phyloP scores from a whole-genome alignment of 2,113 vertebrate species.

The Hippocampus mohnikei region DNA sequence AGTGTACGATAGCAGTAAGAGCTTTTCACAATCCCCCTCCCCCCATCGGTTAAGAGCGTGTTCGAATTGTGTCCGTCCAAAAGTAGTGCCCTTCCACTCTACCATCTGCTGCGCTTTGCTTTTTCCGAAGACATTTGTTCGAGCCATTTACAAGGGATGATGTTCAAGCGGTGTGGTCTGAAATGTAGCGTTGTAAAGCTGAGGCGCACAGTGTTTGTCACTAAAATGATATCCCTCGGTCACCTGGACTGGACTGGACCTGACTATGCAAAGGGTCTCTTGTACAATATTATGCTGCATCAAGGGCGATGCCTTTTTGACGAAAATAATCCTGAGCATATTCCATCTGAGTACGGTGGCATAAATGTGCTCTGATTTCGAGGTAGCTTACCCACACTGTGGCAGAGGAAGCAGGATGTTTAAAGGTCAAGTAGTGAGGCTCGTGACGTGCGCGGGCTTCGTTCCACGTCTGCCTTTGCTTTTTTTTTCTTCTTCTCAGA shows the following conservation, averaged over 20 bases:
- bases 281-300: no score
- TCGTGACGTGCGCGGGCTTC: conserved; percentile 13
- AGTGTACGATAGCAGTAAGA: conserved; percentile 23
- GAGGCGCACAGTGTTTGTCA: neutral
- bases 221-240: neutral
- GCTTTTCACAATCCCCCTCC: conserved; percentile 1
- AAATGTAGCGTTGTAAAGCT: neutral
- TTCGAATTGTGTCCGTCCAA: conserved; percentile 5
- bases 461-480: conserved; percentile 7
- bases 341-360: conserved; percentile 7
- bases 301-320: no score
- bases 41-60: conserved; percentile 12
- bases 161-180: neutral
- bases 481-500: neutral
- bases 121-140: conserved; percentile 12
- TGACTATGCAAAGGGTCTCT: no score
- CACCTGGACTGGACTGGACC: neutral
- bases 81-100: conserved; percentile 23
- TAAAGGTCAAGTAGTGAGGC: conserved; percentile 41
- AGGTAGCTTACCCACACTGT: conserved; percentile 3
- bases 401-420: conserved; percentile 51
- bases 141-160: neutral
- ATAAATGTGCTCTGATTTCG: neutral
- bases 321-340: conserved; percentile 3
- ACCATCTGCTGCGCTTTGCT: conserved; percentile 38